Conservation (phyloP, 2,888 invertebrate species). For the Merodon equestris region DNA sequence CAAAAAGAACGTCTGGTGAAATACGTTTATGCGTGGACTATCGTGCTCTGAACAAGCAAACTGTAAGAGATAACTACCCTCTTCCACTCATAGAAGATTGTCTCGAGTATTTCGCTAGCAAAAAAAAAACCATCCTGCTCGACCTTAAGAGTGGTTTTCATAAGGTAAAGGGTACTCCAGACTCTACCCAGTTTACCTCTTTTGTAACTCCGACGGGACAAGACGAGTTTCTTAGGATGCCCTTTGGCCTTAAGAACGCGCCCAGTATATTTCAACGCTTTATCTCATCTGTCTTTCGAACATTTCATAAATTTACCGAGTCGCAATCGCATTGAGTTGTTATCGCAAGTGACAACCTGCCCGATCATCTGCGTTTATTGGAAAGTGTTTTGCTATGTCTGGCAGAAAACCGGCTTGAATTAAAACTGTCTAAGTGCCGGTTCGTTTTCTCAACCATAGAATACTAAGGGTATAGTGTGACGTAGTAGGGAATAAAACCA, state of each 20-base stretch:
- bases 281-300: conserved; percentile 1
- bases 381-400: not conserved
- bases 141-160: conserved; percentile 10
- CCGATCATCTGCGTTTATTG: conserved; percentile 3
- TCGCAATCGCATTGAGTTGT: too few species aligned
- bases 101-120: conserved; percentile 10
- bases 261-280: conserved; percentile 13
- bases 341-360: conserved; percentile 3
- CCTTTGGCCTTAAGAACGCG: conserved; percentile 14
- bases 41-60: conserved; percentile 5
- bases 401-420: not conserved
- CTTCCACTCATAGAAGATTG: conserved; percentile 24
- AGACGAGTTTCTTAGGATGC: conserved; percentile 11
- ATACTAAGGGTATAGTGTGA: conserved; percentile 8
- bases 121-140: not conserved
- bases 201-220: conserved; percentile 7
- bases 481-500: not conserved
- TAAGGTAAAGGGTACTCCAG: not conserved
- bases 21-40: conserved; percentile 10
- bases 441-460: conserved; percentile 6
- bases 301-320: too few species aligned
- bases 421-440: not conserved
- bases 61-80: conserved; percentile 6
- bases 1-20: too few species aligned
- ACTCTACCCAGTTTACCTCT: conserved; percentile 2